A percentile compares a stretch with the other conserved stretches of the same genome.
Conservation (phyloP, 1,140 invertebrate species). For the Antheraea pernyi region DNA sequence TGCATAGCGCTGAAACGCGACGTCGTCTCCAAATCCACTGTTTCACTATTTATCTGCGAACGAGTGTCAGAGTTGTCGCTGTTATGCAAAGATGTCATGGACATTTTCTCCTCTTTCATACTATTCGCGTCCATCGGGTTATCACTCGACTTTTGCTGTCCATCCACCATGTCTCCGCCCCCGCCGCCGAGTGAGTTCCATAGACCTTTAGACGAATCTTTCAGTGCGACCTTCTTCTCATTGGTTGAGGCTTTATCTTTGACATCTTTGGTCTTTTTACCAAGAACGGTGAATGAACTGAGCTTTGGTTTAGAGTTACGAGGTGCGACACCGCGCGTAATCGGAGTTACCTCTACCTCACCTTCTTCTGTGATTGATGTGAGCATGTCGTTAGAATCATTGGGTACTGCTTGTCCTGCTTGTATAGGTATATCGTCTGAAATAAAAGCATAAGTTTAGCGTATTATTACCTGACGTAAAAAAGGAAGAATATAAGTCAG, state of each 20-base stretch:
- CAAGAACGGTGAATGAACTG: conserved; percentile 65
- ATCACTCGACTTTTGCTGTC: conserved; percentile 56
- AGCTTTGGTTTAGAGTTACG: conserved; percentile 75
- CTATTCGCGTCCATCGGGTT: conserved; percentile 52
- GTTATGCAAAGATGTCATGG: conserved; percentile 67
- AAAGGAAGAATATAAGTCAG: too few species aligned
- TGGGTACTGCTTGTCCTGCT: conserved; percentile 60
- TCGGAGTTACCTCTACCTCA: conserved; percentile 61
- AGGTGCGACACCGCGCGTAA: conserved; percentile 56
- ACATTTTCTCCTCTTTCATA: conserved; percentile 71
- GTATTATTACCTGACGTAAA: too few species aligned
- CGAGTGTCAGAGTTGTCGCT: conserved; percentile 72
- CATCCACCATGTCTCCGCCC: conserved; percentile 67
- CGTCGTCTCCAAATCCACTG: conserved; percentile 63
- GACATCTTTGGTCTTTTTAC: conserved; percentile 71
- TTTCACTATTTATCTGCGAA: conserved; percentile 70
- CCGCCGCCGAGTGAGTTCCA: conserved; percentile 65
- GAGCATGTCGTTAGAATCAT: conserved; percentile 67
- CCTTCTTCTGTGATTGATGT: conserved; percentile 74
- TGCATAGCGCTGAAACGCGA: conserved; percentile 73
- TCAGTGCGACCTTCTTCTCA: conserved; percentile 69
- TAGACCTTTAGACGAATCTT: conserved; percentile 68
- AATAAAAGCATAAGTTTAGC: conserved; percentile 13
- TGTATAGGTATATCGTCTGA: conserved; percentile 78
- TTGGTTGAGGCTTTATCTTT: conserved; percentile 58